These are phyloP conservation scores for Drosophila mimica DNA, from an alignment of 2,888 invertebrate species.

Conservation along the genomic window DNA sequence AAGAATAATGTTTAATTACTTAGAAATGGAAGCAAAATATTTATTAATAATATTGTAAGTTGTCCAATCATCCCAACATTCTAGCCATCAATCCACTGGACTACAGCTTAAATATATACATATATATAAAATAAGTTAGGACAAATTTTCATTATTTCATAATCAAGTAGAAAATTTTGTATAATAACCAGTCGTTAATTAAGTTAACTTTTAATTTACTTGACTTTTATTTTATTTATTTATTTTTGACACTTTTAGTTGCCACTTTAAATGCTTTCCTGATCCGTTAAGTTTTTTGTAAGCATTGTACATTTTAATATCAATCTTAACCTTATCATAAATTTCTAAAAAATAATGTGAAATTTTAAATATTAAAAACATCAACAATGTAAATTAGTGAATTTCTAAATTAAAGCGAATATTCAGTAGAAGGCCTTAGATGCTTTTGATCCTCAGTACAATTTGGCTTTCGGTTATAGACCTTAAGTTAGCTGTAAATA, in stretches of 20 bases:
- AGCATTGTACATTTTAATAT: neutral
- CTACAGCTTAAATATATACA: neutral
- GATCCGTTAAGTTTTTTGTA: accelerated
- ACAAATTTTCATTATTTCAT: accelerated
- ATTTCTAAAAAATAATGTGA: too few relatives aligned
- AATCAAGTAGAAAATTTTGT: accelerated
- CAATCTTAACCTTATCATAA: neutral
- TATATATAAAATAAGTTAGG: neutral
- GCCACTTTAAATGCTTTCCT: neutral
- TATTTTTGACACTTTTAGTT: neutral
- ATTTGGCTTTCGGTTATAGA: neutral
- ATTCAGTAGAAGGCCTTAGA: neutral
- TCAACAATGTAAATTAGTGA: too few relatives aligned
- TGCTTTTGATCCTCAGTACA: neutral
- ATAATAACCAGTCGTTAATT: accelerated
- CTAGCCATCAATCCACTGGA: neutral
- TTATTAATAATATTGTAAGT: neutral
- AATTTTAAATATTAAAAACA: too few relatives aligned
- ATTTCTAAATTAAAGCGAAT: neutral
- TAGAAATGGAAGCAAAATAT: accelerated
- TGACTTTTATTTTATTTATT: neutral
- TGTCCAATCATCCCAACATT: neutral
- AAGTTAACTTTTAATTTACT: neutral
- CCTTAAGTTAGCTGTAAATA: neutral
- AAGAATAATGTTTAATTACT: neutral